Evolutionary conservation across 2,113 vertebrate genomes (phyloP), one percentile per base, ranked within the genome.

Genomic region (Mobula birostris): DNA sequence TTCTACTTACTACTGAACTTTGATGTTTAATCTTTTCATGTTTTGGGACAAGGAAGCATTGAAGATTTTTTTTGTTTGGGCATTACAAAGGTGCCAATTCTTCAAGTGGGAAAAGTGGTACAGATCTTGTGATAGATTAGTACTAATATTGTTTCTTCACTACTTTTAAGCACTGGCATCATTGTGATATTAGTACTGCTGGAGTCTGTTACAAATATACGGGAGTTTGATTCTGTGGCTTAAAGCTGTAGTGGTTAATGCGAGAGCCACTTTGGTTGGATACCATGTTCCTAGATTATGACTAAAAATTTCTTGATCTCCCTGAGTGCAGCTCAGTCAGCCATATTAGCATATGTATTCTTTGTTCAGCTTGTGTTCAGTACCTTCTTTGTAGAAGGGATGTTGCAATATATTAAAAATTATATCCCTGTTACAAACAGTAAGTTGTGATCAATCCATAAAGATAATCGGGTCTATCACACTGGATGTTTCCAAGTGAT

Each of bases 1-100:
- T 93, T 93, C 91, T 93, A 93, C 70, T 93, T 93, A 93, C 91
- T 93, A 93, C 91, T 93, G 91, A 93, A 74, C 91, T 93, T 93
- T 36, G 36, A 93, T 56, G 36, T 93, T 93, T 93, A 56, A 66
- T 90, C 85, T 63, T 90, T 90, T 87, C 56, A 90, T 90, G 85
- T 93, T 93, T 74, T 74, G 91, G 91, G 91, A 74, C 32, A 93
- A 74, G 15, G 66, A 68, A 93, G 12, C 21, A 93, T 56, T 72
- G 91, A 36, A 93, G 40, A 56, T 24, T 70, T 91, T 85, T 63
- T 90, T 90, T 56, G 40, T 93, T 93, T 36, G 72, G 70, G 72
- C 70, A 74, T 93, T 93, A 56, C 91, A 74, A 93, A 76, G 91
- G 68, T 93, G 91, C 91, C 91, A 56, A 74, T 93, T 48, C 91